A percentile compares a stretch with the other conserved stretches of the same genome.
These are phyloP conservation scores for Nomada ferruginata DNA, from an alignment of 2,888 invertebrate species.

Conservation along the genomic window DNA sequence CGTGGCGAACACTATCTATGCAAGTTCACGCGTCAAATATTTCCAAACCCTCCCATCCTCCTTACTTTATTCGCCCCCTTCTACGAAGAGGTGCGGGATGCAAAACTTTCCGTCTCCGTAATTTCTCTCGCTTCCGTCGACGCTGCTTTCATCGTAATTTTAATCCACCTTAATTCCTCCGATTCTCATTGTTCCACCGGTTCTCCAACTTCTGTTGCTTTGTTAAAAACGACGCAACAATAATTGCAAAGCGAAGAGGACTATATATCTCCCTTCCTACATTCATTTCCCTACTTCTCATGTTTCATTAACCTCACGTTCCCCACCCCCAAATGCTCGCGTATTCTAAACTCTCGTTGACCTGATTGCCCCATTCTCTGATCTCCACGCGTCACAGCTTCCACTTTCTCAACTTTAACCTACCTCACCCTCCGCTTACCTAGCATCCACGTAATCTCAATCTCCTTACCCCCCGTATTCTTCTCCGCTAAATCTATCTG, in stretches of 20 bases:
- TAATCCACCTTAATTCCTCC: background rate
- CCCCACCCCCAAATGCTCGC: background rate
- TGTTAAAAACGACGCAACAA: too few relatives aligned
- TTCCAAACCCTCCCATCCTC: background rate
- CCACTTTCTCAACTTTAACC: too few relatives aligned
- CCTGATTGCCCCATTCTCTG: too few relatives aligned
- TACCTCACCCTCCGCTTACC: background rate
- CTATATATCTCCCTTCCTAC: background rate
- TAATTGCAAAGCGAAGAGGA: background rate
- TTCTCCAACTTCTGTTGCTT: too few relatives aligned
- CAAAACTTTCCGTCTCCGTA: background rate
- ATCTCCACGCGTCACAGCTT: background rate
- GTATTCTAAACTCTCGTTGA: background rate
- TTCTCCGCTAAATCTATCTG: background rate
- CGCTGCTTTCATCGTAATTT: background rate
- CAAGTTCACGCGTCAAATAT: background rate
- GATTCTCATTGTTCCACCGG: background rate
- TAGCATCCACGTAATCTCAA: too few relatives aligned
- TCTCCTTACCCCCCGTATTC: background rate
- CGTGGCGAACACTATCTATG: background rate
- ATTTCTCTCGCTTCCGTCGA: background rate
- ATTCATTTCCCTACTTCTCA: background rate
- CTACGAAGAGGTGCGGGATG: background rate
- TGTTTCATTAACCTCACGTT: background rate
- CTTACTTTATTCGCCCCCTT: background rate